Percentiles rank a stretch among this genome's conserved stretches.
phyloP scores from a whole-genome alignment of 2,797 vertebrate species.

The Botia almorhae region DNA sequence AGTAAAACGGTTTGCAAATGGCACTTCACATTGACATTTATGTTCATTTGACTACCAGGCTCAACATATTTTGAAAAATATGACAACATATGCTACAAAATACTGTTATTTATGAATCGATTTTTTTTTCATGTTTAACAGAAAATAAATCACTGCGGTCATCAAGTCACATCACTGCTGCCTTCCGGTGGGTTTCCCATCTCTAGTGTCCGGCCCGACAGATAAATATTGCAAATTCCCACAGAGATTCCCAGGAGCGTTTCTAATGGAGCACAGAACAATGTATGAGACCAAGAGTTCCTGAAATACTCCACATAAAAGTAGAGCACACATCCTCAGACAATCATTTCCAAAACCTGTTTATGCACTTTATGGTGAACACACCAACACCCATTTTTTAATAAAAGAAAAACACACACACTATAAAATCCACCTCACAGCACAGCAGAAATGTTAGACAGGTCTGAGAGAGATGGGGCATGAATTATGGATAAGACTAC shows the following conservation, averaged over 20 bases:
- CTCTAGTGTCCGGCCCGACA: background rate
- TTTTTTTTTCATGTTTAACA: background rate
- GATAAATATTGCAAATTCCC: slow-evolving; percentile 33
- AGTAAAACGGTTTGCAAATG: too few relatives aligned
- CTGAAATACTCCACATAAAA: slow-evolving; percentile 29
- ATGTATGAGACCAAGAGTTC: slow-evolving; percentile 4
- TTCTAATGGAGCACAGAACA: slow-evolving; percentile 14
- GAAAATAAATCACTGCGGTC: background rate
- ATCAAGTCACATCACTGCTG: background rate
- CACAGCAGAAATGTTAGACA: slow-evolving; percentile 55
- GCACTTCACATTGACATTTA: too few relatives aligned
- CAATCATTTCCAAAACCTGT: slow-evolving; percentile 32
- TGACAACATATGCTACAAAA: too few relatives aligned
- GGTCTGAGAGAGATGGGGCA: slow-evolving; percentile 51
- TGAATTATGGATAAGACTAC: slow-evolving; percentile 59
- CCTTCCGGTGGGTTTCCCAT: background rate
- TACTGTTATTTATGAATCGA: too few relatives aligned
- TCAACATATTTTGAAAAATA: background rate
- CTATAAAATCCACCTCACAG: slow-evolving; percentile 47
- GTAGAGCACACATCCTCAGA: slow-evolving; percentile 23
- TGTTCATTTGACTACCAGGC: background rate
- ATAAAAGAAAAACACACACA: slow-evolving; percentile 4
- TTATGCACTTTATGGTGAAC: slow-evolving; percentile 19
- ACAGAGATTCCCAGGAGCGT: background rate
- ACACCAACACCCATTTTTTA: slow-evolving; percentile 14